phyloP scores from a whole-genome alignment of 2,888 invertebrate genomes.

The Hydropsyche betteni region DNA sequence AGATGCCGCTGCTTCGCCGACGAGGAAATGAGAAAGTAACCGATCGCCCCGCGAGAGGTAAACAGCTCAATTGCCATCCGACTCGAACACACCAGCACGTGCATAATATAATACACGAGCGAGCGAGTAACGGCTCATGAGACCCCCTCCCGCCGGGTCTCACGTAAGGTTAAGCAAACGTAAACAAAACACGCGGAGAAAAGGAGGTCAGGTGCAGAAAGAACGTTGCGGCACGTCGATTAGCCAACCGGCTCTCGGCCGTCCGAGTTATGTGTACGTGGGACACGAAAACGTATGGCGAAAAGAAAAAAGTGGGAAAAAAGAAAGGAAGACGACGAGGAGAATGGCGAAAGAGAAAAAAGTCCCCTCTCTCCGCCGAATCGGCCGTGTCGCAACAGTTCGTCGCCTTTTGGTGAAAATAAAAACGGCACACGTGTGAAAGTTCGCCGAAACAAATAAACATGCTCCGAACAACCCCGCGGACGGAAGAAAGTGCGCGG shows the following conservation, averaged over 20 bases:
- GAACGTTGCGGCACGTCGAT: constrained; percentile 34
- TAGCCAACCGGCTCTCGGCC: constrained; percentile 46
- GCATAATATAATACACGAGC: background rate
- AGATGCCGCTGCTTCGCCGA: too few species aligned
- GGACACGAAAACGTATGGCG: constrained; percentile 54
- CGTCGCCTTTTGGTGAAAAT: background rate
- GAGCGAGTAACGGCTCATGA: constrained; percentile 18
- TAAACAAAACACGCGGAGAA: constrained; percentile 43
- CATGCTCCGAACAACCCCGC: background rate
- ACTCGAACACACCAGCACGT: background rate
- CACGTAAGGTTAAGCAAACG: constrained; percentile 45
- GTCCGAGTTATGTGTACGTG: constrained; percentile 5
- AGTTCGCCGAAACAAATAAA: constrained; percentile 18
- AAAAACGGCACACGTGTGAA: constrained; percentile 15
- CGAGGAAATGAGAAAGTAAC: too few species aligned
- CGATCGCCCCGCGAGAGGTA: too few species aligned
- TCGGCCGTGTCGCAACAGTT: constrained; percentile 5
- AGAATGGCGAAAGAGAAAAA: background rate
- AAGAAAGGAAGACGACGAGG: constrained; percentile 23
- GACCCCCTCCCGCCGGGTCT: background rate
- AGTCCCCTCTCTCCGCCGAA: background rate
- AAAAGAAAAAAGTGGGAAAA: constrained; percentile 3
- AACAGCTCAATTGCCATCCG: too few species aligned
- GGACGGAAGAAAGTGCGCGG: background rate
- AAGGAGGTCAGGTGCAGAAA: constrained; percentile 50